Evolutionary conservation across 2,113 vertebrate genomes (phyloP), one percentile per base, ranked within the genome.

Genomic region (Hemicordylus capensis): DNA sequence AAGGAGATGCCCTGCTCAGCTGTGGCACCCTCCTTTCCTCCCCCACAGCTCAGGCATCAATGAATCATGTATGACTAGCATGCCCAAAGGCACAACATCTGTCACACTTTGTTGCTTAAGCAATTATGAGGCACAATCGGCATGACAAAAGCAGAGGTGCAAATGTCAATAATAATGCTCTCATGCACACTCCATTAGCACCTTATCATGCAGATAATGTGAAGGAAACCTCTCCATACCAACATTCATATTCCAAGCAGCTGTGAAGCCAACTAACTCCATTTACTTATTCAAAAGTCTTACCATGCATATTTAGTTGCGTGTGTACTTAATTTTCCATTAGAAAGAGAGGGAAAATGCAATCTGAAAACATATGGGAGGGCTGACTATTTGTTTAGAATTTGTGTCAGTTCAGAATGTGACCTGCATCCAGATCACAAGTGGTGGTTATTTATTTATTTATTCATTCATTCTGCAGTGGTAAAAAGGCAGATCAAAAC

Each of bases 201-300:
- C 69, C 73, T 74, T 54, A 87, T 91, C 88, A 80, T 76, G 78
- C 42, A 72, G 54, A 61, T 48, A 22, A 76, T 20, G 17, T 5
- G 12, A 17, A 39, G 22, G 1, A 84, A 79, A 12, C 70, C 64
- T 76, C 22, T 5, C 42, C 6, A 79, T 82, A 31, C 69, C 37
- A n/a, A 78, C 73, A 72, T 24, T 37, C 76, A 76, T 44, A 81
- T 80, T 81, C 12, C 34, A 88, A 26, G 4, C 12, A 1, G 8
- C 4, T 67, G 42, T 26, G 9, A 76, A 54, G 31, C 28, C 20
- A 46, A 31, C 28, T 12, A 2, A 59, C 37, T 73, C 51, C 26
- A 24, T 37, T 34, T 34, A 31, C 46, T 20, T 85, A 48, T 48
- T 86, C 34, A 81, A 69, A 31, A 54, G 46, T 81, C 24, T 24